These are phyloP conservation scores for Plutella xylostella DNA, from an alignment of 2,888 invertebrate species.

Conservation along the genomic window DNA sequence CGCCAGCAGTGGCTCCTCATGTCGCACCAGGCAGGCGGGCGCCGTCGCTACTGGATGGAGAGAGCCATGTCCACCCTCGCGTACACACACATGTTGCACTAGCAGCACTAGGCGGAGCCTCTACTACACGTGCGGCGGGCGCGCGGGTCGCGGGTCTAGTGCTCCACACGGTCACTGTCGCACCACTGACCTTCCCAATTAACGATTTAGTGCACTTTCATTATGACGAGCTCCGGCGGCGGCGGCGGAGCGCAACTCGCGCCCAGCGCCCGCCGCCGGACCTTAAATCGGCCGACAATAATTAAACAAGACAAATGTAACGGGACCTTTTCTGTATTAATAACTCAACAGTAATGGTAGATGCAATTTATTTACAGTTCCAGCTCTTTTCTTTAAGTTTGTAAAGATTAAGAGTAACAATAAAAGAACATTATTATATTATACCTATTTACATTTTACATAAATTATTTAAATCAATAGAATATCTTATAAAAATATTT, in stretches of 20 bases:
- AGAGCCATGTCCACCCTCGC: slow-evolving; percentile 49
- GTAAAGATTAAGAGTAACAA: no score
- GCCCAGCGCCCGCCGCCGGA: slow-evolving; percentile 27
- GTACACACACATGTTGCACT: slow-evolving; percentile 41
- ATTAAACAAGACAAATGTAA: no score
- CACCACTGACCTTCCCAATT: slow-evolving; percentile 62
- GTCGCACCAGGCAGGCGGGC: slow-evolving; percentile 39
- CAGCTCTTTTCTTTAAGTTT: no score
- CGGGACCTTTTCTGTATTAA: no score
- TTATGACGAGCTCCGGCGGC: slow-evolving; percentile 53
- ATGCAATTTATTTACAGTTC: no score
- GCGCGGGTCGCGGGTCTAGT: slow-evolving; percentile 44
- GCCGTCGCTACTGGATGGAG: slow-evolving; percentile 37
- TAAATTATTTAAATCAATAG: background rate
- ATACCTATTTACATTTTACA: no score
- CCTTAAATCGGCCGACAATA: slow-evolving; percentile 24
- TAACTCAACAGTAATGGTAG: no score
- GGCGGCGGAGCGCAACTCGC: no score
- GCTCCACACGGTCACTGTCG: slow-evolving; percentile 13
- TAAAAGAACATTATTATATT: no score
- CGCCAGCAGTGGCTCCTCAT: slow-evolving; percentile 52
- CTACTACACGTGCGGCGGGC: slow-evolving; percentile 63
- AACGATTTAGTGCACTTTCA: slow-evolving; percentile 64
- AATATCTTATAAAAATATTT: background rate
- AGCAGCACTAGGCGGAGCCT: slow-evolving; percentile 63